phyloP scores from a whole-genome alignment of 2,888 invertebrate species.

The Xanthia togata region DNA sequence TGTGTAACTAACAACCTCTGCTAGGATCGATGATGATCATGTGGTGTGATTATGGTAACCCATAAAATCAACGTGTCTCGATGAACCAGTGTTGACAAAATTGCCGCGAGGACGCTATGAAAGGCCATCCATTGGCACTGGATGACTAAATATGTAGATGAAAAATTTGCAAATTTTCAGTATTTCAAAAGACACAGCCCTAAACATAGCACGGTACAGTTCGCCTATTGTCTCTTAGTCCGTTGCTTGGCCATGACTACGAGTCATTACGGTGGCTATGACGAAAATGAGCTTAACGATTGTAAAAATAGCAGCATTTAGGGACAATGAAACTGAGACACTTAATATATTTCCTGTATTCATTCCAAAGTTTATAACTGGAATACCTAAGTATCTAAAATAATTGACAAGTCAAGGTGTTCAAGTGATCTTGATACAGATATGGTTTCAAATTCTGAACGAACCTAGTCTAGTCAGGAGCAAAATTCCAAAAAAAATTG shows the following conservation, averaged over 20 bases:
- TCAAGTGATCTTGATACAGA: not conserved
- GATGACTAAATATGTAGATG: not conserved
- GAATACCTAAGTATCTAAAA: not conserved
- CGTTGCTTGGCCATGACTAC: constrained; percentile 64
- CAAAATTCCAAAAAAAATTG: too few species aligned
- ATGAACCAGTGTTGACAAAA: not conserved
- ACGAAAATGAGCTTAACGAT: constrained; percentile 54
- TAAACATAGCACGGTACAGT: constrained; percentile 68
- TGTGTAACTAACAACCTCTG: not conserved
- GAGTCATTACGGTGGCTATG: constrained; percentile 57
- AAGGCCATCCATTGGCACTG: not conserved
- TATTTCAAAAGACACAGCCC: constrained; percentile 38
- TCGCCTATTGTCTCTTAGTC: constrained; percentile 73
- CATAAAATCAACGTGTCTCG: not conserved
- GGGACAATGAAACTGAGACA: constrained; percentile 51
- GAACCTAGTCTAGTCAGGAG: not conserved
- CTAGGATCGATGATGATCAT: not conserved
- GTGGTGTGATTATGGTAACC: not conserved
- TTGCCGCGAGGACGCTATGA: not conserved
- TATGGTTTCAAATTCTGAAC: not conserved
- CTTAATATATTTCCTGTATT: constrained; percentile 33
- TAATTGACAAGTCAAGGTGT: not conserved
- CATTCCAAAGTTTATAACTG: not conserved
- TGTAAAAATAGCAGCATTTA: constrained; percentile 48
- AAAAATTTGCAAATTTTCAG: not conserved